These are phyloP conservation scores for Vireo griseus DNA, from an alignment of 2,797 vertebrate genomes.

Conservation along the genomic window DNA sequence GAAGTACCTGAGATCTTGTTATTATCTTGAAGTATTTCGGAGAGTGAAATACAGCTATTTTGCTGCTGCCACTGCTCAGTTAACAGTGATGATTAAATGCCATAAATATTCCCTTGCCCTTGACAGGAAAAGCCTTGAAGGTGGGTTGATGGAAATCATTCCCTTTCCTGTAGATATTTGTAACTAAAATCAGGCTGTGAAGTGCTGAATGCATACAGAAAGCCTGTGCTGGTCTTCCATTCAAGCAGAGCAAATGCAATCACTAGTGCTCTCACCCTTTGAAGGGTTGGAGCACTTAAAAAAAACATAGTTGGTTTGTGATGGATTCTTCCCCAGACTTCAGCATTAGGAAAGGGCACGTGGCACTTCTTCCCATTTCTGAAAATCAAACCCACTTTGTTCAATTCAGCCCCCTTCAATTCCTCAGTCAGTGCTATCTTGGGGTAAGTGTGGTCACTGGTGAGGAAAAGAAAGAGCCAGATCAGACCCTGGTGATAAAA, in stretches of 20 bases:
- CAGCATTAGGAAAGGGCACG: not conserved
- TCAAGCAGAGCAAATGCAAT: conserved; percentile 44
- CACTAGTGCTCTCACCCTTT: not conserved
- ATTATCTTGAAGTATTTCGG: not conserved
- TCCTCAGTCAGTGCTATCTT: not conserved
- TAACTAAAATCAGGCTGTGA: conserved; percentile 10
- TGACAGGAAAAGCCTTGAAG: not conserved
- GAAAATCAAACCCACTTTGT: conserved; percentile 1
- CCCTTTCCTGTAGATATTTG: not conserved
- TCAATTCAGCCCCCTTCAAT: not conserved
- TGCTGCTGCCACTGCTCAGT: not conserved
- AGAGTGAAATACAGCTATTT: not conserved
- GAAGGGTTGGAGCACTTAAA: conserved; percentile 16
- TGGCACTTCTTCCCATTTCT: not conserved
- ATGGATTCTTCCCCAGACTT: not conserved
- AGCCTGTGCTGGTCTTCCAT: not conserved
- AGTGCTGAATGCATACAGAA: not conserved
- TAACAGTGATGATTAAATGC: not conserved
- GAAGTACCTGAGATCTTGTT: not conserved
- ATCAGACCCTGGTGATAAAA: not conserved
- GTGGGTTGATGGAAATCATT: not conserved
- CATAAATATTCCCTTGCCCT: not conserved
- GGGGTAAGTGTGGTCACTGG: not conserved
- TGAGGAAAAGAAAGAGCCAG: not conserved
- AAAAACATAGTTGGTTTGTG: not conserved